Percentiles rank a stretch among this genome's conserved stretches.
Conservation (phyloP, 2,888 invertebrate genomes). For the Diarsia rubi region DNA sequence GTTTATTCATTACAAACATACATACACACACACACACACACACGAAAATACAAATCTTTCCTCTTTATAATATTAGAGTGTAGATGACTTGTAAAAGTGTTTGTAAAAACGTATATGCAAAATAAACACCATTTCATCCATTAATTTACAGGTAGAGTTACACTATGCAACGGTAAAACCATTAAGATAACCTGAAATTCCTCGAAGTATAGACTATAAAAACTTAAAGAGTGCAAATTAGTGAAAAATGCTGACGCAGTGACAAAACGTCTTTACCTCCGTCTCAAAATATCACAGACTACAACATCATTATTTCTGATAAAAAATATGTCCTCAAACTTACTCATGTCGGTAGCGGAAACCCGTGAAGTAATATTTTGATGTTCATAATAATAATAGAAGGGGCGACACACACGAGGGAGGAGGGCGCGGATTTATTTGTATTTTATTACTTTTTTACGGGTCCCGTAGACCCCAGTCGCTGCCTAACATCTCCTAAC, state of each 20-base stretch:
- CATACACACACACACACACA: no score
- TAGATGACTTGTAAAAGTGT: no score
- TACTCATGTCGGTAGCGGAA: constrained; percentile 63
- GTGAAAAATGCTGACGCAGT: constrained; percentile 4
- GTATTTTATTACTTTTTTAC: constrained; percentile 90
- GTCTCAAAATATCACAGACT: constrained; percentile 34
- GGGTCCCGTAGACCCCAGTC: constrained; percentile 79
- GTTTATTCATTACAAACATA: no score
- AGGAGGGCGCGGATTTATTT: constrained; percentile 86
- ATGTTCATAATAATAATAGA: constrained; percentile 88
- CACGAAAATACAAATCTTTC: no score
- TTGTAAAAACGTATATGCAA: no score
- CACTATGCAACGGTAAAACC: not conserved
- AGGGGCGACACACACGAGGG: constrained; percentile 81
- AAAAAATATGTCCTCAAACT: constrained; percentile 67
- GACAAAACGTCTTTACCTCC: not conserved
- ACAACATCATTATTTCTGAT: constrained; percentile 70
- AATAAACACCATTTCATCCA: no score
- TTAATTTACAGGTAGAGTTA: not conserved
- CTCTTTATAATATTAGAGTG: no score
- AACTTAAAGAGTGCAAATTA: not conserved
- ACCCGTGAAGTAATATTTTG: constrained; percentile 83
- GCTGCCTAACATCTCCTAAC: constrained; percentile 78
- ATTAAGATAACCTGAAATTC: not conserved
- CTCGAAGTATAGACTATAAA: not conserved